phyloP scores from a whole-genome alignment of 2,113 vertebrate genomes.

The Dinomys branickii region DNA sequence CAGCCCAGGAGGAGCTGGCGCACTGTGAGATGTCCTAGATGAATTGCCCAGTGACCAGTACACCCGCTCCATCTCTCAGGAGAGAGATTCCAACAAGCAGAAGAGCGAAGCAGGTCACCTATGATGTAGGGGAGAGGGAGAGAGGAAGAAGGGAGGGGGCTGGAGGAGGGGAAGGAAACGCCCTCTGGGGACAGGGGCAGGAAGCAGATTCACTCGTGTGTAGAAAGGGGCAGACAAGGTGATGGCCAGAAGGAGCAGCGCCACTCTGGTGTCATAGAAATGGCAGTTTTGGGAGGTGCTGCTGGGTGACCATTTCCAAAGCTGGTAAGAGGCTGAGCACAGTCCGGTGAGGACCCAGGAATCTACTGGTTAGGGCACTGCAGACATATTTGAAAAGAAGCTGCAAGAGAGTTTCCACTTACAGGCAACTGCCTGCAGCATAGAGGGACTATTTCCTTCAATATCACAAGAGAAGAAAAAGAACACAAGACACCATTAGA shows the following conservation, averaged over 20 bases:
- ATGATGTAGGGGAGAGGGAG: neutral
- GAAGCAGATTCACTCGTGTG: neutral
- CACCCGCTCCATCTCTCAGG: neutral
- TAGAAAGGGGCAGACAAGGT: neutral
- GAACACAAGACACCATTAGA: neutral
- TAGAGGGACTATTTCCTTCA: neutral
- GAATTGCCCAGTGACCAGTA: neutral
- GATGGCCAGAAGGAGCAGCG: accelerated
- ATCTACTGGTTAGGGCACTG: neutral
- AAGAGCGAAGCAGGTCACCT: no score
- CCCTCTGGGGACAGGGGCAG: neutral
- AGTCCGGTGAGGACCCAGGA: no score
- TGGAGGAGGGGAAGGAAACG: neutral
- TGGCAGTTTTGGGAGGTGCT: no score
- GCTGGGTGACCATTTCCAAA: neutral
- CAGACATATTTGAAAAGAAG: neutral
- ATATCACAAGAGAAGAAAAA: neutral
- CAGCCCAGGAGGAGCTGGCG: neutral
- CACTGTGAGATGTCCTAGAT: no score
- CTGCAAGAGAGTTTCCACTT: neutral
- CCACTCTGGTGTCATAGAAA: no score
- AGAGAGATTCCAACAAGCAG: neutral
- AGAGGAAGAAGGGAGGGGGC: neutral
- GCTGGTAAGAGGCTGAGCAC: neutral
- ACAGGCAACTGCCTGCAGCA: neutral